phyloP scores from a whole-genome alignment of 2,888 invertebrate genomes.

The Melieria picta region DNA sequence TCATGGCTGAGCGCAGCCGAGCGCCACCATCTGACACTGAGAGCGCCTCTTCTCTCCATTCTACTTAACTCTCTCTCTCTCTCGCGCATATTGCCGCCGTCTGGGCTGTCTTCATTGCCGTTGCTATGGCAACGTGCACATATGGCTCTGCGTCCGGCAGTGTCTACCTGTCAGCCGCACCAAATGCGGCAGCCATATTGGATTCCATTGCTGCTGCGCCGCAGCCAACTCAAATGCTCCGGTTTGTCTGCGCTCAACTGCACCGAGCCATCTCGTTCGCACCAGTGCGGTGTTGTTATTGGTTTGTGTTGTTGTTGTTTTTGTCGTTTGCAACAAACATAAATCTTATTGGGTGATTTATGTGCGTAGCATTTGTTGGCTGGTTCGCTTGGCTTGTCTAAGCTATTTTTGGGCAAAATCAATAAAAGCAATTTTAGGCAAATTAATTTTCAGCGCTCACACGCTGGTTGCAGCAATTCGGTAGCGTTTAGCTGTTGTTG shows the following conservation, averaged over 20 bases:
- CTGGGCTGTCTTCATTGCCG: constrained; percentile 5
- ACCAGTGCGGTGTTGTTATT: constrained; percentile 30
- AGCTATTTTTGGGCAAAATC: too few species aligned
- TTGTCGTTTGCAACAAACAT: constrained; percentile 17
- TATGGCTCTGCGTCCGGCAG: constrained; percentile 39
- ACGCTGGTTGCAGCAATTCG: too few species aligned
- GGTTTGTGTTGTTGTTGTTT: constrained; percentile 36
- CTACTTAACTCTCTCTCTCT: neutral
- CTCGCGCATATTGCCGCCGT: neutral
- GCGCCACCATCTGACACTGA: neutral
- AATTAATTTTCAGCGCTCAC: too few species aligned
- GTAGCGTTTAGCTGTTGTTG: too few species aligned
- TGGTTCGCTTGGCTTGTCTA: too few species aligned
- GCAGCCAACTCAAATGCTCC: neutral
- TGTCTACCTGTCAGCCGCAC: constrained; percentile 53
- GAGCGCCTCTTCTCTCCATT: neutral
- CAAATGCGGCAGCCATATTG: constrained; percentile 58
- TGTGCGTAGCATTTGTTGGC: neutral
- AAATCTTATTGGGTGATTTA: neutral
- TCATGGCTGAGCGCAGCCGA: too few species aligned
- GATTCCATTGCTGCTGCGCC: constrained; percentile 56
- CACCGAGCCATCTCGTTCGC: neutral
- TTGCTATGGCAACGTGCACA: constrained; percentile 38
- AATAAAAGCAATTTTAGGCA: too few species aligned
- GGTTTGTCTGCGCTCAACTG: too few species aligned